These are phyloP conservation scores for Aleadryas rufinucha DNA, from an alignment of 2,113 vertebrate species.

Conservation along the genomic window DNA sequence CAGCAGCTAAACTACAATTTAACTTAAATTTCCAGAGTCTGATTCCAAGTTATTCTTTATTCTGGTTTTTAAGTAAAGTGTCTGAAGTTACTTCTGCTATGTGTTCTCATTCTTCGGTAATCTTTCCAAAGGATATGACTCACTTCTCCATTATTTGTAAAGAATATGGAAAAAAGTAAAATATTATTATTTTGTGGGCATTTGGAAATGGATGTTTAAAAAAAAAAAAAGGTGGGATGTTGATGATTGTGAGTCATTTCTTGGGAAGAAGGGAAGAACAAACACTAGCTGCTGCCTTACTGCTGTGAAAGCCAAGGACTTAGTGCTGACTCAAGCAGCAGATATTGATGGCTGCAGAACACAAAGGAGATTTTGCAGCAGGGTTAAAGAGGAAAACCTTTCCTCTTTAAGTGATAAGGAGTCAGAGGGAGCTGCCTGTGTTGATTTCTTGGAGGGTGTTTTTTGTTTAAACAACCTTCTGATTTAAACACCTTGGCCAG, in stretches of 20 bases:
- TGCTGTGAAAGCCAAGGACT: not conserved
- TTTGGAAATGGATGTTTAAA: not conserved
- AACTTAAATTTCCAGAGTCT: not conserved
- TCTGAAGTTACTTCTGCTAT: not conserved
- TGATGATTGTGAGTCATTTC: constrained; percentile 45
- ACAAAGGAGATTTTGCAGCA: not conserved
- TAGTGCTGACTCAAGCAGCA: constrained; percentile 35
- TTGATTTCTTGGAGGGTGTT: not conserved
- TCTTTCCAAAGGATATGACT: constrained; percentile 58
- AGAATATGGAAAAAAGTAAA: constrained; percentile 49
- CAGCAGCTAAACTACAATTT: constrained; percentile 12
- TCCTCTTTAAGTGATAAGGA: not conserved
- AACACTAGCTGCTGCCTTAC: not conserved
- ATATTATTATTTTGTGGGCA: constrained; percentile 37
- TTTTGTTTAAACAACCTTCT: not conserved
- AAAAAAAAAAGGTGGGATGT: constrained; percentile 1
- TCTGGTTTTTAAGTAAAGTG: constrained; percentile 5
- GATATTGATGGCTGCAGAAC: not conserved
- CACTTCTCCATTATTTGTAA: constrained; percentile 47
- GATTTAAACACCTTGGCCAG: not conserved
- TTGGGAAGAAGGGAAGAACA: constrained; percentile 32
- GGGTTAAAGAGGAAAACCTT: not conserved
- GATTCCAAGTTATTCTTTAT: constrained; percentile 8
- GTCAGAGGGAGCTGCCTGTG: not conserved
- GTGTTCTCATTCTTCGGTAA: not conserved